Evolutionary conservation across 2,888 invertebrate genomes (phyloP), one percentile per base, ranked within the genome.

Genomic region (Plutella xylostella): DNA sequence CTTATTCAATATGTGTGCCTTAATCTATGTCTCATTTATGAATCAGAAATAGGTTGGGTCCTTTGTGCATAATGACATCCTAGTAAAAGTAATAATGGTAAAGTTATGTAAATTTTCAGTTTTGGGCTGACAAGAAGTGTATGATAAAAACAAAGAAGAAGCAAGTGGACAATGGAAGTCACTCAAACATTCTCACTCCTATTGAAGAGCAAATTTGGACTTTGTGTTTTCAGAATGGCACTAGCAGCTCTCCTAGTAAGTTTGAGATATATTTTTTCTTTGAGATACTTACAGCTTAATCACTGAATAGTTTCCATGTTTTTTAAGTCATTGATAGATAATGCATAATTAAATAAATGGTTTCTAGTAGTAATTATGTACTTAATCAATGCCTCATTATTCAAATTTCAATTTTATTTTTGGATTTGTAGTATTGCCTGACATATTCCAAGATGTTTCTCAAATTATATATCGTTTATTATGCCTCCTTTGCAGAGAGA

Each of bases 401-500:
- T n/a, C n/a, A n/a, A n/a, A n/a, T 22, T 6, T 22, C 22, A 22
- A 22, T 22, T 22, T 5, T 22, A 22, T 22, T 22, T 22, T 22
- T 22, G n/a, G n/a, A n/a, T n/a, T n/a, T n/a, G n/a, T n/a, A n/a
- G n/a, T n/a, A n/a, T n/a, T n/a, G n/a, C n/a, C n/a, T n/a, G n/a
- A n/a, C n/a, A n/a, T n/a, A n/a, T n/a, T n/a, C n/a, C n/a, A n/a
- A n/a, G n/a, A n/a, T n/a, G n/a, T 25, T 5, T 25, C 9, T 9
- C 25, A 25, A 25, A 25, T 25, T 25, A 7, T 7, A 25, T 9
- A 25, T 7, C 5, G 5, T 7, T 25, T 25, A 7, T 25, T 25
- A 25, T 25, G 5, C 9, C 25, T 7, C 46, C 18, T 48, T 57
- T 57, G 7, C 51, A 78, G 78, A 55, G 52, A 75, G 63, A 54